These are phyloP conservation scores for Drosophila varians DNA, from an alignment of 1,140 invertebrate species.

Conservation along the genomic window DNA sequence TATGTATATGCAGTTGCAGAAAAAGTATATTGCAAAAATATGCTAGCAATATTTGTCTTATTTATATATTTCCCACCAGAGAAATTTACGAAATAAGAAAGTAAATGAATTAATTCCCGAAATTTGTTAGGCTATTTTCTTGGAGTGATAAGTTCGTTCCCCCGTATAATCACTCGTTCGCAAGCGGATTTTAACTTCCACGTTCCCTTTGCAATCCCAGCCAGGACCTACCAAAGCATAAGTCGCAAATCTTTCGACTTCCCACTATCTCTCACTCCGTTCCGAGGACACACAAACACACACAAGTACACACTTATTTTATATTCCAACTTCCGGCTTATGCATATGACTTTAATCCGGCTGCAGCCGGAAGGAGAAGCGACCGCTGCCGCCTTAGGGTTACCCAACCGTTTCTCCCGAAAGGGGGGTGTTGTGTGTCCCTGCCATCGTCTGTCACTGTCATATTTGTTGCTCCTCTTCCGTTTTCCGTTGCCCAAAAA, in stretches of 20 bases:
- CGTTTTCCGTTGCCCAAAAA: neutral
- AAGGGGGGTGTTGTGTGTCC: constrained; percentile 10
- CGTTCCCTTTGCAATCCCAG: constrained; percentile 29
- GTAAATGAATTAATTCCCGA: too few relatives aligned
- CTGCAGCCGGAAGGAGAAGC: constrained; percentile 59
- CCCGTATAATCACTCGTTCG: constrained; percentile 56
- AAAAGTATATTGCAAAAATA: neutral
- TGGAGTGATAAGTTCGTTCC: constrained; percentile 15
- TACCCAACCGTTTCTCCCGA: constrained; percentile 7
- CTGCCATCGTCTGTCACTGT: constrained; percentile 65
- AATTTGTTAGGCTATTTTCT: too few relatives aligned
- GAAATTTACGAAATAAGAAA: too few relatives aligned
- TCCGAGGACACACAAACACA: neutral
- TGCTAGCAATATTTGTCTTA: neutral
- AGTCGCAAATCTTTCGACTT: constrained; percentile 70
- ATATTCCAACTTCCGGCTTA: constrained; percentile 78
- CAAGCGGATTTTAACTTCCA: constrained; percentile 22
- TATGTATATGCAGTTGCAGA: neutral
- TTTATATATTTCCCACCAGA: too few relatives aligned
- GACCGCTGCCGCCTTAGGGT: constrained; percentile 33
- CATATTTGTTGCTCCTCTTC: constrained; percentile 53
- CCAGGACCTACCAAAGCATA: constrained; percentile 24
- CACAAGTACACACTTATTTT: constrained; percentile 58
- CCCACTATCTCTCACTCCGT: neutral
- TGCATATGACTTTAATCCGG: constrained; percentile 78